Evolutionary conservation across 2,113 vertebrate genomes (phyloP), one percentile per base, ranked within the genome.

Genomic region (Athene cunicularia): DNA sequence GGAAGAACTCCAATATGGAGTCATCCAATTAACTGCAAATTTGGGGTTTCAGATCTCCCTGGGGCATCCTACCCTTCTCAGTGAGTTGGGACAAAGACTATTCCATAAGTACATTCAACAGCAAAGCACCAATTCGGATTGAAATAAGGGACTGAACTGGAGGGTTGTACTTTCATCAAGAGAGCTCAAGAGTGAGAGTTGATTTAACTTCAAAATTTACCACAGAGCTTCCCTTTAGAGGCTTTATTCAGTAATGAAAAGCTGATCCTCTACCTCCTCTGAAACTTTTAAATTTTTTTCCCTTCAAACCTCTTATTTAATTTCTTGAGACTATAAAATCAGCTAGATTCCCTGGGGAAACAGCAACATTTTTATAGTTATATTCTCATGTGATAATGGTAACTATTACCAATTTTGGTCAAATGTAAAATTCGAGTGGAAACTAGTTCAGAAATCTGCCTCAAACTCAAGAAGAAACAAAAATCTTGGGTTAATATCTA

Each of bases 351-450:
- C 60, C 86, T 17, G 16, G 60, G 56, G 95, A 81, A 91, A 89
- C 19, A 75, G 79, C 60, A 77, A 50, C 28, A 12, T 89, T 95
- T 97, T 89, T 96, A 91, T 68, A 80, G 93, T 60, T 92, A 94
- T 91, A 96, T 89, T 95, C 90, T 86, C 91, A 94, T 14, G 26
- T 89, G 83, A 79, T 89, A 83, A 95, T 68, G 73, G 49, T 66
- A 94, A 82, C 53, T 76, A 73, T 90, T 91, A 84, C 91, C 80
- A 94, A 75, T 93, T 95, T 86, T 94, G 77, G 96, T 73, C 80
- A 96, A 90, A 95, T 41, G 62, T 32, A 88, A 91, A 95, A 92
- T 91, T 94, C 93, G 89, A 80, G 22, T 58, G 58, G 64, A 93
- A 94, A 55, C 50, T 55, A 77, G 80, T 55, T 80, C 75, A 93